Percentiles rank a stretch among this genome's conserved stretches.
Evolutionary conservation across 2,888 invertebrate species (phyloP).

Genomic region (Tineola bisselliella): DNA sequence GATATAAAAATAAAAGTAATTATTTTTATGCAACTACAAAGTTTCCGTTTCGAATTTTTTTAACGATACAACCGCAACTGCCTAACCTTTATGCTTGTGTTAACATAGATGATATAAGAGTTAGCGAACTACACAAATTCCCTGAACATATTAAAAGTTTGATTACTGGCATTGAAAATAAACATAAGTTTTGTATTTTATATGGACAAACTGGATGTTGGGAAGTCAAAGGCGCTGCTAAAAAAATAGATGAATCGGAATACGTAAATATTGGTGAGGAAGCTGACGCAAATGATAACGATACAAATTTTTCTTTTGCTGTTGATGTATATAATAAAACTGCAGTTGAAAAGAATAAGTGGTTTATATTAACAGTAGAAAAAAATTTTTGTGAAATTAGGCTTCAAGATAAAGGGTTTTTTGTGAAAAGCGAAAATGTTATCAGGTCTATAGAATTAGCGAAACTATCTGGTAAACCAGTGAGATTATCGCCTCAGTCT

Average conservation of each 20-base stretch:
- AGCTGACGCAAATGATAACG: not conserved
- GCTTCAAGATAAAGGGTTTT: constrained; percentile 58
- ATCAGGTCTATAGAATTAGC: constrained; percentile 56
- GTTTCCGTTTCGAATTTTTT: constrained; percentile 43
- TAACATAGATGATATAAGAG: constrained; percentile 42
- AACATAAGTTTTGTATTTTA: constrained; percentile 51
- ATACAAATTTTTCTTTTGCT: not conserved
- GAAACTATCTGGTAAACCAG: constrained; percentile 51
- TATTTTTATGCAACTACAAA: constrained; percentile 39
- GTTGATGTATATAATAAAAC: not conserved
- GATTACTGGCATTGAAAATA: constrained; percentile 33
- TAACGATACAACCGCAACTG: constrained; percentile 35
- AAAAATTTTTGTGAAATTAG: constrained; percentile 63
- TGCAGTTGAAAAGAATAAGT: constrained; percentile 33
- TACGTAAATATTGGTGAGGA: not conserved
- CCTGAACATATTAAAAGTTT: constrained; percentile 48
- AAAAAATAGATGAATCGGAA: constrained; percentile 13
- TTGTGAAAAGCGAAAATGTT: constrained; percentile 63
- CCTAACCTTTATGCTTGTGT: constrained; percentile 39
- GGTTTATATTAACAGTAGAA: constrained; percentile 67
- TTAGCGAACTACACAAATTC: constrained; percentile 41
- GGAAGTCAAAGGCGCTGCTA: constrained; percentile 50
- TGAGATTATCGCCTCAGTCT: constrained; percentile 43
- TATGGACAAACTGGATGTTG: constrained; percentile 47
- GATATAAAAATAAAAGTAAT: constrained; percentile 46